Evolutionary conservation across 1,140 invertebrate genomes (phyloP).

Genomic region (Proales similis): DNA sequence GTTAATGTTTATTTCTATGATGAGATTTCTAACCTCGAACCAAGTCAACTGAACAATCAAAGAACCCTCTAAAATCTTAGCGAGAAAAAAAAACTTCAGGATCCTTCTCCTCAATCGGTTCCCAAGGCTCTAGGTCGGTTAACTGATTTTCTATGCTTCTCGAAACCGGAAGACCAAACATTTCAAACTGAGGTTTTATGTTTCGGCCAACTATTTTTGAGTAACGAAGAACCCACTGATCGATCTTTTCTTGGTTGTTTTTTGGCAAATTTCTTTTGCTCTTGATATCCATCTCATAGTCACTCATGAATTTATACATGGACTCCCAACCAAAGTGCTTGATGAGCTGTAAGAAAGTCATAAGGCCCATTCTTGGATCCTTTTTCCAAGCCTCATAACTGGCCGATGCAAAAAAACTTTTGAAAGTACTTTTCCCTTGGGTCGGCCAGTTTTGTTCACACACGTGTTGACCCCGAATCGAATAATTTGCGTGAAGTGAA

Average conservation of each 20-base stretch:
- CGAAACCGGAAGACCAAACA: conserved; percentile 39
- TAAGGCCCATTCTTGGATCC: conserved; percentile 38
- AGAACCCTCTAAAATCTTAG: too few species aligned
- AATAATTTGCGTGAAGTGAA: conserved; percentile 42
- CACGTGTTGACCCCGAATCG: conserved; percentile 37
- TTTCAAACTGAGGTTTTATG: conserved; percentile 37
- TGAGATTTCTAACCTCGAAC: too few species aligned
- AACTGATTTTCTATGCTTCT: conserved; percentile 2
- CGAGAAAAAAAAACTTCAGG: not conserved
- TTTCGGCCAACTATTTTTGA: conserved; percentile 34
- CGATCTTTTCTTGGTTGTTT: conserved; percentile 39
- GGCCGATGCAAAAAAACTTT: conserved; percentile 34
- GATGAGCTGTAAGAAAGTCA: conserved; percentile 39
- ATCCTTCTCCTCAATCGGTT: conserved; percentile 5
- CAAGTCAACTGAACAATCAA: too few species aligned
- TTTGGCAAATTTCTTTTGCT: conserved; percentile 16
- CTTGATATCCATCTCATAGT: conserved; percentile 39
- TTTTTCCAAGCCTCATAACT: conserved; percentile 36
- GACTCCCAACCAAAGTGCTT: conserved; percentile 39
- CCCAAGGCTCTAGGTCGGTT: conserved; percentile 5
- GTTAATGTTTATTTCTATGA: too few species aligned
- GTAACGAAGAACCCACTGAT: conserved; percentile 38
- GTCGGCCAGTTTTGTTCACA: conserved; percentile 40
- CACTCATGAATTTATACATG: conserved; percentile 38
- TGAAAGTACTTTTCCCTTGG: not conserved